Percentiles rank a stretch among this genome's conserved stretches.
phyloP scores from a whole-genome alignment of 2,797 vertebrate species.

The Emys orbicularis region DNA sequence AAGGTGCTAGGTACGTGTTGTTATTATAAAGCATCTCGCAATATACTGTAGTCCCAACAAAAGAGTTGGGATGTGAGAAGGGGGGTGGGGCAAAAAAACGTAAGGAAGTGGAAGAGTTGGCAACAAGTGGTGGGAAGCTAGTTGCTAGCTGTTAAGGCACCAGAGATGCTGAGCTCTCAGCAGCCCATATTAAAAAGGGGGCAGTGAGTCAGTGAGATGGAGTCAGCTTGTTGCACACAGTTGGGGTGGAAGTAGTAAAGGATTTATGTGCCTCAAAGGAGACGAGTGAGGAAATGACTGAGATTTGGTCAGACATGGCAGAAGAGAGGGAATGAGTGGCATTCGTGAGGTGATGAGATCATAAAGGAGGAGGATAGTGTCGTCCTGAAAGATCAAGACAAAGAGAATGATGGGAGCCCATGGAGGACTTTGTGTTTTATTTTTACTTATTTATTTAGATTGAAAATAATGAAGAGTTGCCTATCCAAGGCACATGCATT shows the following conservation, averaged over 20 bases:
- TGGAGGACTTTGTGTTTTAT: not conserved
- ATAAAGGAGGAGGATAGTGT: not conserved
- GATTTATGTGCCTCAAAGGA: not conserved
- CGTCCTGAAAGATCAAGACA: not conserved
- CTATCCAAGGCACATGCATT: not conserved
- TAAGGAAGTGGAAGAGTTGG: accelerated
- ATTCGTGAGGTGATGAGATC: not conserved
- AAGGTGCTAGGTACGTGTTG: too few species aligned
- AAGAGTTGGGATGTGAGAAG: not conserved
- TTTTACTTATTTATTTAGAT: not conserved
- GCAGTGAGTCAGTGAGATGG: not conserved
- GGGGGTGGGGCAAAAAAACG: accelerated
- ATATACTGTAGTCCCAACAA: not conserved
- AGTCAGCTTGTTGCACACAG: not conserved
- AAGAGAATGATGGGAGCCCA: not conserved
- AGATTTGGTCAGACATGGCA: not conserved
- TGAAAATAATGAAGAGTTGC: not conserved
- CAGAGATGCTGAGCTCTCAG: not conserved
- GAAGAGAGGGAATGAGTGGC: not conserved
- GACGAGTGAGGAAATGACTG: not conserved
- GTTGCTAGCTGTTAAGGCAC: not conserved
- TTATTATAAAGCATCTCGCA: not conserved
- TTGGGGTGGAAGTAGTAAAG: not conserved
- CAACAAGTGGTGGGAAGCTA: not conserved
- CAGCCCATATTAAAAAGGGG: not conserved